Conservation (phyloP, 2,888 invertebrate species). For the Catocala nupta region DNA sequence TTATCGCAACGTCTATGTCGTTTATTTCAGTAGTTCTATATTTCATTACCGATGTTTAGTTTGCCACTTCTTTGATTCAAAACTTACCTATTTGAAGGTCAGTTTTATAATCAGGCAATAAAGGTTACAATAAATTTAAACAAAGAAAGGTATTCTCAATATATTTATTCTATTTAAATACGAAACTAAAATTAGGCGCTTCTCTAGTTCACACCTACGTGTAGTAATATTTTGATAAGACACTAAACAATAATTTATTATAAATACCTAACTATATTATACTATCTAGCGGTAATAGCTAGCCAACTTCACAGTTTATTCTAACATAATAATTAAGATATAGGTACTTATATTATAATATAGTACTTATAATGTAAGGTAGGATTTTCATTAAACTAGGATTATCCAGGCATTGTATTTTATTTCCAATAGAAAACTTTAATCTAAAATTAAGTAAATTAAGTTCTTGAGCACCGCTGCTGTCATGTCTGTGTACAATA, state of each 20-base stretch:
- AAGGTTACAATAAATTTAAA: slow-evolving; percentile 1
- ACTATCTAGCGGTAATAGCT: slow-evolving; percentile 7
- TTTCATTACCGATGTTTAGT: no score
- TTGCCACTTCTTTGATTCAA: no score
- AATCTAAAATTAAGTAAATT: no score
- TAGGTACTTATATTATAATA: background rate
- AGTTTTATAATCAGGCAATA: no score
- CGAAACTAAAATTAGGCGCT: slow-evolving; percentile 27
- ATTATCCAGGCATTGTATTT: no score
- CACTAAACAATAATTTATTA: slow-evolving; percentile 25
- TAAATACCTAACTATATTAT: slow-evolving; percentile 21
- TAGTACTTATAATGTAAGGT: background rate
- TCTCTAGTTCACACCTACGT: slow-evolving; percentile 23
- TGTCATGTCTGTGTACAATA: no score
- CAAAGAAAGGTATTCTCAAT: slow-evolving; percentile 4
- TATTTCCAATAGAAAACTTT: no score
- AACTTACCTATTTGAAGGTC: no score
- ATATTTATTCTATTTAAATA: slow-evolving; percentile 19
- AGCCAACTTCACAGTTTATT: slow-evolving; percentile 8
- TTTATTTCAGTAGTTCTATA: no score
- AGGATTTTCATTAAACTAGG: no score
- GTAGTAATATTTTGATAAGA: slow-evolving; percentile 25
- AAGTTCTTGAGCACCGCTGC: no score
- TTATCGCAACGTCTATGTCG: no score
- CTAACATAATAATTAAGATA: background rate